Base-by-base conservation (phyloP, 2,113 vertebrate genomes). In the Ptilorrhoa leucosticta region DNA sequence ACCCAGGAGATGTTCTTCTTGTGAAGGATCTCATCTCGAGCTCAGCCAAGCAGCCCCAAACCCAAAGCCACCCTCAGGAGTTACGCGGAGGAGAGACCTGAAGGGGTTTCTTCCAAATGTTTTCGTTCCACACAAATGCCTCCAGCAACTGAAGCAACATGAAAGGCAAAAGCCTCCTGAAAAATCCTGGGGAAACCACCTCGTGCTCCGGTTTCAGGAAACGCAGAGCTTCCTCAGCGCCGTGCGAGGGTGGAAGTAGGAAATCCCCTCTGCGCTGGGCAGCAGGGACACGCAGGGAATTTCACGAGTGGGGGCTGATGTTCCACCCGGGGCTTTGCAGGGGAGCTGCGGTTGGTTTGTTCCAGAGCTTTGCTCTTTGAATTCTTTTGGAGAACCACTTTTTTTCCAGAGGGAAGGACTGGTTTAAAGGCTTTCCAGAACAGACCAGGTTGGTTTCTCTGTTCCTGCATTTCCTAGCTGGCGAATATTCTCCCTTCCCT, bases 151-250 rank as follows among this genome's bases (percentile, higher is more conserved):
- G n/a, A 47, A 13, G 33, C 3, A 53, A 75, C 17, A 31, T 11
- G n/a, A 78, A 86, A 87, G 93, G 70, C 48, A 40, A 35, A 63
- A 76, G 19, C 7, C 69, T 97, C 87, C 91, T 28, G 57, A 48
- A 89, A 39, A 84, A 48, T 89, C 63, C 83, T 57, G 81, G 73
- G 93, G 94, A 95, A 94, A 96, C 1, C 73, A 83, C 89, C 93
- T n/a, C 3, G 13, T 22, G 81, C 91, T 95, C 77, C 0, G 0
- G 44, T 68, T 93, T 89, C 80, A 75, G 93, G 93, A 93, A 95
- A 24, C 20, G 23, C 61, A 71, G 86, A 83, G 81, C 73, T 83
- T 94, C 95, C 94, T 70, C 83, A 23, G 2, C 1, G 54, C 8
- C 2, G 0, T 2, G 28, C 0, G 3, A 56, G 80, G 68, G 80